Evolutionary conservation across 2,113 vertebrate species (phyloP), one percentile per base, ranked within the genome.

Genomic region (Sander lucioperca): DNA sequence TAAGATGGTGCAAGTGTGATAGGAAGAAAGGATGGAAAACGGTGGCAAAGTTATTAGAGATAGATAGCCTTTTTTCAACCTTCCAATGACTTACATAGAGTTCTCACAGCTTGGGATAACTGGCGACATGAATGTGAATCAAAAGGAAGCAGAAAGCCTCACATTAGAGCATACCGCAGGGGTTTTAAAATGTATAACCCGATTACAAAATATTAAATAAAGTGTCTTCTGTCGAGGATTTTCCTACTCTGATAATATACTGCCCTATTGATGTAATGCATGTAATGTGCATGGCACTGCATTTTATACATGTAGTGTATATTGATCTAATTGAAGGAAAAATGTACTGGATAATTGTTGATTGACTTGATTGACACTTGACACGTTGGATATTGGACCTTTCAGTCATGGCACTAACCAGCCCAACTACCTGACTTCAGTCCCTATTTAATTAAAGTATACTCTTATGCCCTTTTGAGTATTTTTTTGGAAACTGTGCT

Each of bases 1-100:
- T 90, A 92, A 89, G 91, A 92, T 88, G 80, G 79, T 62, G 56
- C 61, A 61, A 81, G 78, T 51, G 81, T 53, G 85, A 89, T 92
- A 86, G 76, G 77, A 77, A 82, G 65, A 77, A 71, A 54, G 69
- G 80, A 83, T 64, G 61, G 74, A 74, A 77, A 84, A 91, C 45
- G 12, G 74, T 39, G 51, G 74, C 74, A 80, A 85, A 75, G 77
- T 82, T 91, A 74, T 86, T 88, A 82, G 50, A 84, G 76, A 74
- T 67, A 76, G 63, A 88, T 85, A 1, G 65, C 57, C 63, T 15
- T 61, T 70, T 81, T 65, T 27, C 81, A 69, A 90, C 90, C 85
- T 87, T 92, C 64, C 30, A 21, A 57, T 76, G 77, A 86, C 89
- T 88, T 80, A 56, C 80, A 73, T 61, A 10, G 45, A 45, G 61